Evolutionary conservation across 2,888 invertebrate species (phyloP).

Genomic region (Ditylenchus weischeri): DNA sequence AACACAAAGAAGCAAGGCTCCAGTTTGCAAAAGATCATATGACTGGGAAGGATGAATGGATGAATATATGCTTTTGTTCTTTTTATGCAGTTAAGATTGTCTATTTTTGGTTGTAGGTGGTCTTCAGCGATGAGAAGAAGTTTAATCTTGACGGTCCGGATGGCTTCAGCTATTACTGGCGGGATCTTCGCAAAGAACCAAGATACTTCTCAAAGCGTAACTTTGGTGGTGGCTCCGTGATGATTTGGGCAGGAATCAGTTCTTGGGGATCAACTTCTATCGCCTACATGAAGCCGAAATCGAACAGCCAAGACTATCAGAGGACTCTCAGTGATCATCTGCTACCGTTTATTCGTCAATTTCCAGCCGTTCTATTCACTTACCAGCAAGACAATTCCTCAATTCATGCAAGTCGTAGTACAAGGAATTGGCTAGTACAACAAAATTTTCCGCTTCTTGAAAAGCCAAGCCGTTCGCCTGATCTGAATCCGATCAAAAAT

Average conservation of each 20-base stretch:
- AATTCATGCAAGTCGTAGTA: slow-evolving; percentile 19
- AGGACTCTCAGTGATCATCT: slow-evolving; percentile 14
- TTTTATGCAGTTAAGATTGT: too few species aligned
- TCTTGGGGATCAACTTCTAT: slow-evolving; percentile 5
- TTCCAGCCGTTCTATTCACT: neutral
- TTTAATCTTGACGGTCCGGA: slow-evolving; percentile 45
- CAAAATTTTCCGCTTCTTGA: too few species aligned
- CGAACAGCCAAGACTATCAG: slow-evolving; percentile 29
- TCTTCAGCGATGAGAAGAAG: slow-evolving; percentile 46
- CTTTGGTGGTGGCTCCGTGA: too few species aligned
- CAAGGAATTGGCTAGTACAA: slow-evolving; percentile 29
- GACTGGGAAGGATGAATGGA: too few species aligned
- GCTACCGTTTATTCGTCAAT: slow-evolving; percentile 26
- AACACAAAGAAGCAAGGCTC: too few species aligned
- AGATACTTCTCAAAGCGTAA: slow-evolving; percentile 32
- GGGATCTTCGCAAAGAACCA: slow-evolving; percentile 37
- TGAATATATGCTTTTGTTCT: too few species aligned
- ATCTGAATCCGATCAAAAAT: slow-evolving; percentile 21
- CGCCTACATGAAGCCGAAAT: slow-evolving; percentile 1
- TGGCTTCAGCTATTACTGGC: slow-evolving; percentile 37
- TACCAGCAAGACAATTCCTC: slow-evolving; percentile 36
- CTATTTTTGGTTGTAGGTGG: too few species aligned
- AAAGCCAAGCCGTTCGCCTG: too few species aligned
- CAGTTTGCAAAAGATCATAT: too few species aligned
- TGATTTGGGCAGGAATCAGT: slow-evolving; percentile 39